These are phyloP conservation scores for Melinopterus prodromus DNA, from an alignment of 2,888 invertebrate genomes.

Conservation along the genomic window DNA sequence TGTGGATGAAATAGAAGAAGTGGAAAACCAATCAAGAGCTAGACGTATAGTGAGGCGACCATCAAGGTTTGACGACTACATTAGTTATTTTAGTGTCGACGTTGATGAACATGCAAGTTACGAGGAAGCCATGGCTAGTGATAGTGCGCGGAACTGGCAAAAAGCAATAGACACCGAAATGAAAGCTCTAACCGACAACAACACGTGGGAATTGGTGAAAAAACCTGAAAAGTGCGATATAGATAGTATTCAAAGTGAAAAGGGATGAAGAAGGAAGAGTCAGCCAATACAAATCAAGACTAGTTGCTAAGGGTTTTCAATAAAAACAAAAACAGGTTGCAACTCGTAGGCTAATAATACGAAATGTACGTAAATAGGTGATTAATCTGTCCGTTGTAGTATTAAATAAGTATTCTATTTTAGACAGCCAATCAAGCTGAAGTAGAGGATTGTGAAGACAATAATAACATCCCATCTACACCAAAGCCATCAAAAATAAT, in stretches of 20 bases:
- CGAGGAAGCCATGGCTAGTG: constrained; percentile 26
- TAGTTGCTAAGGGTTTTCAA: constrained; percentile 30
- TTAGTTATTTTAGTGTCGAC: constrained; percentile 28
- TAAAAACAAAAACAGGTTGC: constrained; percentile 12
- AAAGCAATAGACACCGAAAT: constrained; percentile 19
- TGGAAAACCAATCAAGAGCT: constrained; percentile 13
- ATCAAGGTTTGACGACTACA: constrained; percentile 21
- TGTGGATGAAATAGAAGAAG: background rate
- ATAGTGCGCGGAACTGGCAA: constrained; percentile 52
- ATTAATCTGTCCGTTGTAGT: background rate
- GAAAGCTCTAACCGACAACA: constrained; percentile 15
- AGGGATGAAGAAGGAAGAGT: constrained; percentile 25
- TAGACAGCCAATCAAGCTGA: background rate
- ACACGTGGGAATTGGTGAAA: constrained; percentile 5
- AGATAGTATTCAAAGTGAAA: constrained; percentile 25
- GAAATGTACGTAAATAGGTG: background rate
- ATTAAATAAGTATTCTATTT: background rate
- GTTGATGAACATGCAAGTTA: constrained; percentile 23
- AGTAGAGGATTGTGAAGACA: background rate
- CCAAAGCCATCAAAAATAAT: background rate
- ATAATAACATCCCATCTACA: background rate
- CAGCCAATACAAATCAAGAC: constrained; percentile 27
- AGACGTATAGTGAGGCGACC: constrained; percentile 10
- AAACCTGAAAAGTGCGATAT: constrained; percentile 5
- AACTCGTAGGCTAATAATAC: too few relatives aligned